phyloP scores from a whole-genome alignment of 2,888 invertebrate species.

The Harpalus rubripes region DNA sequence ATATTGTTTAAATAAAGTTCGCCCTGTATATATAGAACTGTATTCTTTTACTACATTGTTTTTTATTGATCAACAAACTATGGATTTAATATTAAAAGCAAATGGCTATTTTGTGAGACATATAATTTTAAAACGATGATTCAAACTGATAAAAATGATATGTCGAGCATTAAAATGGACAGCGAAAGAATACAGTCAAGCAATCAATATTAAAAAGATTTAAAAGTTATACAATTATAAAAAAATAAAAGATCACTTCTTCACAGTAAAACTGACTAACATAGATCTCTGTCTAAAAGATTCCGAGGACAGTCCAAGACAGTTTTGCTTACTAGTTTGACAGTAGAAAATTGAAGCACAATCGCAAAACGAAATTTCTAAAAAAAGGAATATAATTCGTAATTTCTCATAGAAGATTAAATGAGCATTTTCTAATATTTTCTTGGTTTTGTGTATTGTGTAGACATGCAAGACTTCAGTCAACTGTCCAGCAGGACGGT shows the following conservation, averaged over 20 bases:
- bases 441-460: constrained; percentile 69
- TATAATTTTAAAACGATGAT: no score
- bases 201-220: background rate
- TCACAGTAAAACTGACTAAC: background rate
- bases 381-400: background rate
- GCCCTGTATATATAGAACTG: no score
- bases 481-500: constrained; percentile 92
- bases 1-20: no score
- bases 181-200: background rate
- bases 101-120: no score
- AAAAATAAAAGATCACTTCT: background rate
- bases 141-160: no score
- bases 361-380: background rate
- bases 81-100: no score
- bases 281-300: background rate
- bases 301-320: background rate
- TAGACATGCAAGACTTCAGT: constrained; percentile 94
- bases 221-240: background rate
- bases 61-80: no score
- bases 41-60: no score
- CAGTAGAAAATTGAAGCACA: background rate
- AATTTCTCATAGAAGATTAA: no score
- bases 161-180: no score
- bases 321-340: background rate
- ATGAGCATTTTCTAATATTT: background rate